Percentiles rank a stretch among this genome's conserved stretches.
These are phyloP conservation scores for Aptenodytes forsteri DNA, from an alignment of 2,113 vertebrate species.

Conservation along the genomic window DNA sequence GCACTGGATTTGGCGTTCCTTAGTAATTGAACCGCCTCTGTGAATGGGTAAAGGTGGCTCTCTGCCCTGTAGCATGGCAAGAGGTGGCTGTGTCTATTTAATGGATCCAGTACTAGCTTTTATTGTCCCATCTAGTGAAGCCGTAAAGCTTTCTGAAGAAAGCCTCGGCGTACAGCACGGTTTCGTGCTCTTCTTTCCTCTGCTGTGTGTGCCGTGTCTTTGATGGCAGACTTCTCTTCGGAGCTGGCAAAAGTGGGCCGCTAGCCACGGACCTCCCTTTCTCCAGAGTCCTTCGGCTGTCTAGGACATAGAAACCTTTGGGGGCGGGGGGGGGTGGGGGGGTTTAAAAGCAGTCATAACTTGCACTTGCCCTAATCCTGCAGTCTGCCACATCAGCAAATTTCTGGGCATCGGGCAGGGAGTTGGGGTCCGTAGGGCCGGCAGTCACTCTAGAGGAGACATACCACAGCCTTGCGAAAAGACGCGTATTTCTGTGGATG, in stretches of 20 bases:
- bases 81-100: neutral
- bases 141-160: neutral
- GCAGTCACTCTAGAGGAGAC: neutral
- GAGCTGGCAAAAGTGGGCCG: neutral
- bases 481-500: rapidly evolving
- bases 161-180: rapidly evolving
- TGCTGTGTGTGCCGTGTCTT: rapidly evolving
- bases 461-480: neutral
- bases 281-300: neutral
- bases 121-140: neutral
- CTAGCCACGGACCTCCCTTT: neutral
- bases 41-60: neutral
- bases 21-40: rapidly evolving
- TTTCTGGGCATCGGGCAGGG: neutral
- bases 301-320: neutral
- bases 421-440: rapidly evolving
- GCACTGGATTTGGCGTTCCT: neutral
- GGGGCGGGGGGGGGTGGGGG: too few species aligned
- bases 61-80: neutral
- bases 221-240: neutral
- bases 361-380: neutral
- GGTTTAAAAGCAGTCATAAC: neutral
- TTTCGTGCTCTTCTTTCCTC: rapidly evolving
- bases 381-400: neutral
- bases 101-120: neutral